phyloP scores from a whole-genome alignment of 2,797 vertebrate species.

The Chromobotia macracanthus region DNA sequence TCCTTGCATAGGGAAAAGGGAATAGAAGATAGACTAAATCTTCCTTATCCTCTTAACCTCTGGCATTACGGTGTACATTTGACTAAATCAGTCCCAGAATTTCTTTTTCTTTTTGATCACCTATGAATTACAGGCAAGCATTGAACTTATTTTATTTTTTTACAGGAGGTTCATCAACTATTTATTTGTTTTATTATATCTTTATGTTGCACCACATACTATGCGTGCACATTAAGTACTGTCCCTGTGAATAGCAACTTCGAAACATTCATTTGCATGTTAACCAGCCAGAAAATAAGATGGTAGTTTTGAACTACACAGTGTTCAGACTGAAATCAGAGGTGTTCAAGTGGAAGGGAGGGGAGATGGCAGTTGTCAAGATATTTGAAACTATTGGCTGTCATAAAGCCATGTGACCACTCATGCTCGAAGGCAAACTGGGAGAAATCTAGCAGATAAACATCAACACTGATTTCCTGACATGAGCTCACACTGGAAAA shows the following conservation, averaged over 20 bases:
- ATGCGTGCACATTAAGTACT: constrained; percentile 11
- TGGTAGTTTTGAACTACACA: constrained; percentile 28
- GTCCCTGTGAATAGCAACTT: constrained; percentile 31
- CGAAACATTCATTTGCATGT: constrained; percentile 46
- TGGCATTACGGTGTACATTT: constrained; percentile 66
- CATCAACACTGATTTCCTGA: constrained; percentile 81
- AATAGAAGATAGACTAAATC: constrained; percentile 54
- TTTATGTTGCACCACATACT: too few relatives aligned
- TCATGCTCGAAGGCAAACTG: constrained; percentile 57
- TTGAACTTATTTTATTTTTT: too few relatives aligned
- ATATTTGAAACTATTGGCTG: constrained; percentile 77
- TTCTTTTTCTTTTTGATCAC: constrained; percentile 63
- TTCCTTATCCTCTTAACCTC: constrained; percentile 65
- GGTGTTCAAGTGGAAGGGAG: constrained; percentile 62
- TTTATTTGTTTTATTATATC: too few relatives aligned
- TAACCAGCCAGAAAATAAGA: constrained; percentile 50
- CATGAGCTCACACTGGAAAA: constrained; percentile 82
- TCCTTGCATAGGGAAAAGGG: constrained; percentile 66
- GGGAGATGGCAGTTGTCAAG: constrained; percentile 63
- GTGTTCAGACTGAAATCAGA: constrained; percentile 43
- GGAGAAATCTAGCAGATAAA: constrained; percentile 83
- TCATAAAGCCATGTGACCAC: constrained; percentile 83
- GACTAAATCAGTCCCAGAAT: constrained; percentile 61
- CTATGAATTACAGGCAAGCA: too few relatives aligned
- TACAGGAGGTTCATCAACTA: too few relatives aligned